Conservation (phyloP, 2,888 invertebrate species). For the Idaea straminata region DNA sequence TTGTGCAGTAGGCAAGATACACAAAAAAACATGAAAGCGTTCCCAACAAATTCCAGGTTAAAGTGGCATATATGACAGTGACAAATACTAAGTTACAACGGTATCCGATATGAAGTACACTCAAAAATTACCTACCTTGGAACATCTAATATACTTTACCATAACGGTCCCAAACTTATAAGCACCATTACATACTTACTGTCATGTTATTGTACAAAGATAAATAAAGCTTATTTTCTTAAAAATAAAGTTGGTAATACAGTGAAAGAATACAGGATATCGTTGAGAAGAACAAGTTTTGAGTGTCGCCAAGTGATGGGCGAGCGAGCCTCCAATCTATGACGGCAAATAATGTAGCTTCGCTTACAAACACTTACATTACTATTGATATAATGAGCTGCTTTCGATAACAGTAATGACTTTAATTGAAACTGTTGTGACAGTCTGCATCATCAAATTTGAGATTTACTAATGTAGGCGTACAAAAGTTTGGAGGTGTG, state of each 20-base stretch:
- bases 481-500: neutral
- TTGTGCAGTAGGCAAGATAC: neutral
- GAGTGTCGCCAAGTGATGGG: constrained; percentile 48
- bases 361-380: constrained; percentile 58
- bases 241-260: constrained; percentile 31
- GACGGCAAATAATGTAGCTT: constrained; percentile 68
- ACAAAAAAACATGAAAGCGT: neutral
- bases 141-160: constrained; percentile 19
- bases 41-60: neutral
- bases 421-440: constrained; percentile 58
- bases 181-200: constrained; percentile 23
- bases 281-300: constrained; percentile 33
- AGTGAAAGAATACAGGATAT: constrained; percentile 6
- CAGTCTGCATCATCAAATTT: constrained; percentile 5
- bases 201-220: neutral
- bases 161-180: constrained; percentile 31
- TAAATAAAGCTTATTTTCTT: neutral
- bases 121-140: constrained; percentile 14
- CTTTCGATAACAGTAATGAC: constrained; percentile 63
- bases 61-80: constrained; percentile 12
- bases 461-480: neutral
- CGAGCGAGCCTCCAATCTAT: constrained; percentile 51
- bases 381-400: constrained; percentile 64
- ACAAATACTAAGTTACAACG: constrained; percentile 16
- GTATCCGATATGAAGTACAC: constrained; percentile 16